Conservation (phyloP, 2,888 invertebrate species). For the Drosophila flavopinicola region DNA sequence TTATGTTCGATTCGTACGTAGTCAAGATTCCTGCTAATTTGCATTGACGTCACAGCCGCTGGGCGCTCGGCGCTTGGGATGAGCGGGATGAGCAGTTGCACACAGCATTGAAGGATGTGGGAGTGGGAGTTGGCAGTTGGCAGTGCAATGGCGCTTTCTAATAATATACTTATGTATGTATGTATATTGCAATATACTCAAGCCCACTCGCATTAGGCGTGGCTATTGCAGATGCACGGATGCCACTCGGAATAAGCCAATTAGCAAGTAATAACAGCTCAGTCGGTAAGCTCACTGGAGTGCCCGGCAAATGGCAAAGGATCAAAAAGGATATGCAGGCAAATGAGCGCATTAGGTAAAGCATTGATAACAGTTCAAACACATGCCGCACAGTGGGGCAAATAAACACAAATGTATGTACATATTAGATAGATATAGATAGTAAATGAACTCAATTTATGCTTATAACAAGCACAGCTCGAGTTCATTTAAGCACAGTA, state of each 20-base stretch:
- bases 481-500: too few species aligned
- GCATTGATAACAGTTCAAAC: neutral
- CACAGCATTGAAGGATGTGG: neutral
- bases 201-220: neutral
- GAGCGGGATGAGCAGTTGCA: neutral
- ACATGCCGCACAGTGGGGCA: constrained; percentile 20
- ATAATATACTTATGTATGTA: neutral
- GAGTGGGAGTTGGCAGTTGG: too few species aligned
- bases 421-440: too few species aligned
- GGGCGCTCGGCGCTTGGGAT: neutral
- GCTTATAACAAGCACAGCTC: too few species aligned
- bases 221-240: neutral
- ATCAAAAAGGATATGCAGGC: constrained; percentile 20
- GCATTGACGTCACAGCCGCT: constrained; percentile 50
- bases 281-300: constrained; percentile 51
- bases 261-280: constrained; percentile 26
- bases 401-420: neutral
- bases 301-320: constrained; percentile 10
- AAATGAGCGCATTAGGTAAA: neutral
- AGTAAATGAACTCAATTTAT: too few species aligned
- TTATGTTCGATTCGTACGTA: constrained; percentile 2
- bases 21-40: constrained; percentile 16
- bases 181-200: too few species aligned
- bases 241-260: constrained; percentile 11
- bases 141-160: neutral